Conservation (phyloP, 2,797 vertebrate genomes). For the Acrossocheilus fasciatus region DNA sequence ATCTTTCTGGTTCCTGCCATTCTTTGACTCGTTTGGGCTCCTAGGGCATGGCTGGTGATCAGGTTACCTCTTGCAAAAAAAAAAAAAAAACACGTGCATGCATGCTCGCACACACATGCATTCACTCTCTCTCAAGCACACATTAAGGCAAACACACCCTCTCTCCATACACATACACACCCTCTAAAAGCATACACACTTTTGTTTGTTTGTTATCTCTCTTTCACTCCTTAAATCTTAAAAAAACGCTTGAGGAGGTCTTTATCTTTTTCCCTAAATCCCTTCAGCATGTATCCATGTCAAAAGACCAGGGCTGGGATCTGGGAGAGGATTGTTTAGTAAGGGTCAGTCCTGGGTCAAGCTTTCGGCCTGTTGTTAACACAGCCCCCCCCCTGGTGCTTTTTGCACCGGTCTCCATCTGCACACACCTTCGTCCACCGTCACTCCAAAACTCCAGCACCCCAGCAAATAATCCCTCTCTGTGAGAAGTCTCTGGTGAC, state of each 20-base stretch:
- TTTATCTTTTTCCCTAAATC: conserved; percentile 80
- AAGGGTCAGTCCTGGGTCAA: conserved; percentile 89
- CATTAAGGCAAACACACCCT: conserved; percentile 69
- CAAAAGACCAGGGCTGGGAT: conserved; percentile 81
- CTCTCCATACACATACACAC: conserved; percentile 57
- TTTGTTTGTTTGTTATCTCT: conserved; percentile 81
- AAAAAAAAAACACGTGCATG: conserved; percentile 33
- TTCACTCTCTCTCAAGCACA: conserved; percentile 69
- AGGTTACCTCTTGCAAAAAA: conserved; percentile 72
- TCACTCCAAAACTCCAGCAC: conserved; percentile 68
- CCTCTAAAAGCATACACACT: conserved; percentile 63
- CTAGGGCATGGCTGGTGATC: conserved; percentile 72
- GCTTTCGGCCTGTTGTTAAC: conserved; percentile 89
- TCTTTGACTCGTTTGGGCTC: conserved; percentile 76
- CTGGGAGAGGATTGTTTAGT: conserved; percentile 84
- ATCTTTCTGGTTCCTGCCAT: conserved; percentile 83
- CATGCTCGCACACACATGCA: conserved; percentile 59
- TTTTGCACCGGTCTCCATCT: conserved; percentile 64
- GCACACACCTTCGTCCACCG: conserved; percentile 68
- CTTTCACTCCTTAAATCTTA: conserved; percentile 67
- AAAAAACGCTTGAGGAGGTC: conserved; percentile 68
- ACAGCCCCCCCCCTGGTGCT: conserved; percentile 68
- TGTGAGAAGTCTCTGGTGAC: conserved; percentile 70
- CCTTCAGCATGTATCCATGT: conserved; percentile 92
- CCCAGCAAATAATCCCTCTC: conserved; percentile 71